Evolutionary conservation across 2,888 invertebrate species (phyloP).

Genomic region (Eristalis pertinax): DNA sequence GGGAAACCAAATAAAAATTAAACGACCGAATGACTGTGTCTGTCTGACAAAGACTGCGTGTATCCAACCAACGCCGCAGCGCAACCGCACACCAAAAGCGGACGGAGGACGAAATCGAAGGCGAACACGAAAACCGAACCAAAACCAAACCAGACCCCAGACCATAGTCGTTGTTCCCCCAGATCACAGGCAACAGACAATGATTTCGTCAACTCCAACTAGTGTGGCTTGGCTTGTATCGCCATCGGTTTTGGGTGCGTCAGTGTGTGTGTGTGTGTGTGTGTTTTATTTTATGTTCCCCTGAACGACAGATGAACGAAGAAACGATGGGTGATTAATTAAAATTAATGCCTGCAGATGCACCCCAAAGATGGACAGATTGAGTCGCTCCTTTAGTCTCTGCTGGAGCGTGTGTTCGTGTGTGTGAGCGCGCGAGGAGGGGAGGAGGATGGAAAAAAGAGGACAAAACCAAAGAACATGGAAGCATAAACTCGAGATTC

Average conservation of each 20-base stretch:
- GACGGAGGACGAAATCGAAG: not conserved
- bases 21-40: constrained; percentile 23
- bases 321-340: constrained; percentile 71
- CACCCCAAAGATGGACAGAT: constrained; percentile 70
- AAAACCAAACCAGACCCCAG: constrained; percentile 3
- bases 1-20: constrained; percentile 26
- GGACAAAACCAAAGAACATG: not conserved
- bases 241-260: not conserved
- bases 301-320: constrained; percentile 55
- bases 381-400: constrained; percentile 42
- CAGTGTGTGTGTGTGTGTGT: not conserved
- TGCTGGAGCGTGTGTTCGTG: not conserved
- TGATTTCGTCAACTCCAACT: constrained; percentile 46
- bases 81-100: not conserved
- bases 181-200: constrained; percentile 63
- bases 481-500: not conserved
- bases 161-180: constrained; percentile 48
- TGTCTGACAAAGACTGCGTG: constrained; percentile 47
- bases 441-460: not conserved
- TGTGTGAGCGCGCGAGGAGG: not conserved
- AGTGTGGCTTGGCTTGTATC: not conserved
- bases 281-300: constrained; percentile 45
- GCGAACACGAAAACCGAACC: too few relatives aligned
- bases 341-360: constrained; percentile 73
- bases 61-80: constrained; percentile 31